phyloP scores from a whole-genome alignment of 2,797 vertebrate species.

The Rhinogobio ventralis region DNA sequence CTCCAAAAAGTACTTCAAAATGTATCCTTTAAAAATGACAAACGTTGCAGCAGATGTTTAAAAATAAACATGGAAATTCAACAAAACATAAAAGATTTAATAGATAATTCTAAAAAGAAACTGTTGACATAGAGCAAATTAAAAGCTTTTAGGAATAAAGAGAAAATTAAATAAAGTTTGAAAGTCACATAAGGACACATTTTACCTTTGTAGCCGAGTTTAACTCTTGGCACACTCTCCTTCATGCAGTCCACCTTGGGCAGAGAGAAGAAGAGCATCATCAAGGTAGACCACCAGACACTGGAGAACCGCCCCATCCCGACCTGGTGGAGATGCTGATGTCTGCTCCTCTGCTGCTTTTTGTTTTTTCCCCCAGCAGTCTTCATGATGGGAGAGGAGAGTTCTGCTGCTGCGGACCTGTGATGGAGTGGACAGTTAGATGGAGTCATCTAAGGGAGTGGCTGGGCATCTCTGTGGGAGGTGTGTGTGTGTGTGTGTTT shows the following conservation, averaged over 20 bases:
- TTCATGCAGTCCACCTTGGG: conserved; percentile 81
- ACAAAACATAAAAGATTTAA: conserved; percentile 16
- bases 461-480: conserved; percentile 47
- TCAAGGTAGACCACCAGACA: conserved; percentile 74
- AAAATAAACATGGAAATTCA: conserved; percentile 23
- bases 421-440: conserved; percentile 62
- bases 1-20: conserved; percentile 36
- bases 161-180: background rate
- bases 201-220: conserved; percentile 93
- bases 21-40: conserved; percentile 23
- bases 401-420: conserved; percentile 66
- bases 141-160: conserved; percentile 6
- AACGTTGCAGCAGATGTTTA: background rate
- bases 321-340: conserved; percentile 39
- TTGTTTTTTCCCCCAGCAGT: conserved; percentile 50
- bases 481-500: conserved; percentile 47
- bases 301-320: conserved; percentile 67
- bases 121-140: background rate
- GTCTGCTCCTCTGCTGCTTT: conserved; percentile 55
- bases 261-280: conserved; percentile 78
- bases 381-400: conserved; percentile 50
- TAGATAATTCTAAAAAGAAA: background rate
- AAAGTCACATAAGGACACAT: background rate
- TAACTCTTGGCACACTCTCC: conserved; percentile 91
- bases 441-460: conserved; percentile 60